These are phyloP conservation scores for Hemistola chrysoprasaria DNA, from an alignment of 2,888 invertebrate species.

Conservation along the genomic window DNA sequence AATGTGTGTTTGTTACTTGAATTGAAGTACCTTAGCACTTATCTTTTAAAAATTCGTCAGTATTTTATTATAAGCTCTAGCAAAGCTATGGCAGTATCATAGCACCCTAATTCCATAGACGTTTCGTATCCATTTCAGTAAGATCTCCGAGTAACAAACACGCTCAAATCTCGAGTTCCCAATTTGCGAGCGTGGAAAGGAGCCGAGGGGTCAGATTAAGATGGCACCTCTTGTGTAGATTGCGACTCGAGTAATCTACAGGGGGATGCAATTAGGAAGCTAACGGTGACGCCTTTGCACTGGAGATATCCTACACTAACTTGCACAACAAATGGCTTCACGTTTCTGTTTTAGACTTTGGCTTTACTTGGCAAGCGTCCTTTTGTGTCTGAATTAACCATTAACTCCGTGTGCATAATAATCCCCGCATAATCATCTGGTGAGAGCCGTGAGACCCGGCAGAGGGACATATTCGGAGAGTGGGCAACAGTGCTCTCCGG, in stretches of 20 bases:
- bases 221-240: slow-evolving; percentile 25
- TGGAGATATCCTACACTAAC: slow-evolving; percentile 26
- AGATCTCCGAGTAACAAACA: slow-evolving; percentile 23
- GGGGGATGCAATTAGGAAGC: slow-evolving; percentile 32
- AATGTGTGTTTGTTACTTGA: too few species aligned
- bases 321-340: too few species aligned
- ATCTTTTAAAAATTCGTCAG: background rate
- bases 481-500: too few species aligned
- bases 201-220: slow-evolving; percentile 23
- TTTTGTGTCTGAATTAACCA: too few species aligned
- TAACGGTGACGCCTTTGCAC: slow-evolving; percentile 24
- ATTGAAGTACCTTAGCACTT: too few species aligned
- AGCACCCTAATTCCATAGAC: background rate
- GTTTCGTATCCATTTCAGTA: slow-evolving; percentile 13
- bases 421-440: too few species aligned
- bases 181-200: slow-evolving; percentile 23
- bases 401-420: too few species aligned
- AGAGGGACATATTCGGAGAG: too few species aligned
- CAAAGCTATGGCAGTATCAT: too few species aligned
- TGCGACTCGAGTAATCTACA: slow-evolving; percentile 28
- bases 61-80: background rate
- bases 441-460: too few species aligned
- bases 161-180: slow-evolving; percentile 16
- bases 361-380: too few species aligned
- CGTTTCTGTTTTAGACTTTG: too few species aligned